phyloP scores from a whole-genome alignment of 1,140 invertebrate species.

The Drosophila sproati region DNA sequence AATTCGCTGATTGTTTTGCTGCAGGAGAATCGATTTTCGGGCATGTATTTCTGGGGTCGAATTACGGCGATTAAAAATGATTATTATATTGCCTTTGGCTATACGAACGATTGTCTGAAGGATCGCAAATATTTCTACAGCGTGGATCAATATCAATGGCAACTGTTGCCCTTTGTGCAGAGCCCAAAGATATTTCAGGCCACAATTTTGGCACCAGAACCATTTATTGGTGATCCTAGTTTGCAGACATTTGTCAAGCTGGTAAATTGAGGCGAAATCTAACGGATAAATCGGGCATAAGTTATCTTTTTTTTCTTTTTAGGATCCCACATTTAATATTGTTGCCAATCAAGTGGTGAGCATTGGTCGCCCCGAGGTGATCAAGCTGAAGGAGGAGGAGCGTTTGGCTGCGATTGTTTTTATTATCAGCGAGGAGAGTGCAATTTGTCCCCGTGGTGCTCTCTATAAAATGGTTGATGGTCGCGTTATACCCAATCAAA shows the following conservation, averaged over 20 bases:
- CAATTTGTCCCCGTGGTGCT: slow-evolving; percentile 89
- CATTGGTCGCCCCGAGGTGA: slow-evolving; percentile 84
- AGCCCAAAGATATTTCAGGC: slow-evolving; percentile 87
- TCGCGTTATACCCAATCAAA: slow-evolving; percentile 88
- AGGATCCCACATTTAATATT: slow-evolving; percentile 83
- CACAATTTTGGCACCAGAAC: slow-evolving; percentile 85
- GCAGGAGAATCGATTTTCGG: slow-evolving; percentile 90
- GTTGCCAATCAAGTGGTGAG: slow-evolving; percentile 85
- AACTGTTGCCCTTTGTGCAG: slow-evolving; percentile 87
- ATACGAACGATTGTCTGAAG: slow-evolving; percentile 87
- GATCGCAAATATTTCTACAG: slow-evolving; percentile 90
- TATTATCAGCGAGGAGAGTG: slow-evolving; percentile 89
- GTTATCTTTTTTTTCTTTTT: background rate
- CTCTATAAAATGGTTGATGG: slow-evolving; percentile 89
- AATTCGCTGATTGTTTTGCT: slow-evolving; percentile 90
- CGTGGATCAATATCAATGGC: slow-evolving; percentile 89
- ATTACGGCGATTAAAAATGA: slow-evolving; percentile 88
- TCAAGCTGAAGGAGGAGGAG: slow-evolving; percentile 90
- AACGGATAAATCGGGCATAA: background rate
- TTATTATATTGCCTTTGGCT: slow-evolving; percentile 91
- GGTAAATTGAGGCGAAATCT: slow-evolving; percentile 39
- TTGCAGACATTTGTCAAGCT: slow-evolving; percentile 85
- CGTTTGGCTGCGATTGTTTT: slow-evolving; percentile 89
- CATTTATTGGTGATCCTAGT: slow-evolving; percentile 87
- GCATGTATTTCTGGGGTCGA: slow-evolving; percentile 91